Conservation (phyloP, 2,113 vertebrate species). For the Macrotus californicus region DNA sequence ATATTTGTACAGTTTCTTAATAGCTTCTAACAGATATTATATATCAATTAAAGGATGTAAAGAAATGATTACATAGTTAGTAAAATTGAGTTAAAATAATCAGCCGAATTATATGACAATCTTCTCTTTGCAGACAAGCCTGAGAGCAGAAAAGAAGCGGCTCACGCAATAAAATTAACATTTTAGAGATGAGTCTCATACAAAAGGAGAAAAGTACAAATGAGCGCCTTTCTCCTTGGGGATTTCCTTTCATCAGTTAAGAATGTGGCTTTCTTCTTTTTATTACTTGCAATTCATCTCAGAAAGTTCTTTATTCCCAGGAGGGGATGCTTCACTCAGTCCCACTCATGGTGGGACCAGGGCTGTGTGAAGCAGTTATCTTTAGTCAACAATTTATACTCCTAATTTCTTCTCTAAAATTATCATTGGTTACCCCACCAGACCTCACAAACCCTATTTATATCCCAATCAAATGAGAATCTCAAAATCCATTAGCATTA, state of each 20-base stretch:
- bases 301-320: slow-evolving; percentile 51
- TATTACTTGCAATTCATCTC: slow-evolving; percentile 58
- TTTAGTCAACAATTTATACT: slow-evolving; percentile 65
- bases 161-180: slow-evolving; percentile 13
- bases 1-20: not conserved
- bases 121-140: not conserved
- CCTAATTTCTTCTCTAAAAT: slow-evolving; percentile 50
- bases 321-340: slow-evolving; percentile 21
- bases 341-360: not conserved
- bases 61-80: not conserved
- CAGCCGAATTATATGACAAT: not conserved
- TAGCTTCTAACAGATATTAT: not conserved
- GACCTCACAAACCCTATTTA: slow-evolving; percentile 26
- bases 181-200: slow-evolving; percentile 24
- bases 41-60: not conserved
- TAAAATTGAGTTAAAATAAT: slow-evolving; percentile 30
- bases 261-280: slow-evolving; percentile 58
- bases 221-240: slow-evolving; percentile 25
- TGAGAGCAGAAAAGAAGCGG: not conserved
- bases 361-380: slow-evolving; percentile 43
- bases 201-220: slow-evolving; percentile 43
- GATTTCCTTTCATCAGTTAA: slow-evolving; percentile 56
- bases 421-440: not conserved
- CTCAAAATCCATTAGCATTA: not conserved
- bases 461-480: slow-evolving; percentile 30